Conservation (phyloP, 2,888 invertebrate genomes). For the Chironomus tentans region DNA sequence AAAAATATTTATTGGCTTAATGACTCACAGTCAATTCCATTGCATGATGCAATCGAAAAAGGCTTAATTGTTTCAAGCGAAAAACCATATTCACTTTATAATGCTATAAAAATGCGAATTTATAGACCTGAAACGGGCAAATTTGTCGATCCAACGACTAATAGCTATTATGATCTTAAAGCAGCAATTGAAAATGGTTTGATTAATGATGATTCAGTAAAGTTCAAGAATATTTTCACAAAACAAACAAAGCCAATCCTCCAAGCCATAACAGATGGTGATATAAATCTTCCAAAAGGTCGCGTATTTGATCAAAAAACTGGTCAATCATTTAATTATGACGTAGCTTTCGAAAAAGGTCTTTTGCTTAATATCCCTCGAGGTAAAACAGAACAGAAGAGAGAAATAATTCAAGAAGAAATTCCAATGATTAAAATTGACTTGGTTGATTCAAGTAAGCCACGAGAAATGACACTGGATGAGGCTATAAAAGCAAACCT, state of each 20-base stretch:
- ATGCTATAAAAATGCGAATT: slow-evolving; percentile 64
- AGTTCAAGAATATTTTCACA: slow-evolving; percentile 62
- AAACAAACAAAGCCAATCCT: slow-evolving; percentile 60
- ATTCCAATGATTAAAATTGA: slow-evolving; percentile 36
- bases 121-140: slow-evolving; percentile 71
- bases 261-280: slow-evolving; percentile 66
- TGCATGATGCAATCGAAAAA: slow-evolving; percentile 63
- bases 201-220: slow-evolving; percentile 65
- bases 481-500: slow-evolving; percentile 74
- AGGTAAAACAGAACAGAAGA: slow-evolving; percentile 29
- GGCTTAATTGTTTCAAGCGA: slow-evolving; percentile 68
- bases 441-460: slow-evolving; percentile 42
- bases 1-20: slow-evolving; percentile 50
- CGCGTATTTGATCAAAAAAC: slow-evolving; percentile 71
- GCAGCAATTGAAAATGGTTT: slow-evolving; percentile 62
- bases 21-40: slow-evolving; percentile 55
- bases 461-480: slow-evolving; percentile 68
- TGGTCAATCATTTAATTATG: slow-evolving; percentile 65
- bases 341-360: slow-evolving; percentile 68
- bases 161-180: slow-evolving; percentile 62
- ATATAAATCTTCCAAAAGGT: slow-evolving; percentile 65
- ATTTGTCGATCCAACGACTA: slow-evolving; percentile 68
- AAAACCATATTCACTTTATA: slow-evolving; percentile 63
- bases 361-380: slow-evolving; percentile 59
- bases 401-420: slow-evolving; percentile 38